These are phyloP conservation scores for Corythornis leucogaster DNA, from an alignment of 2,797 vertebrate species.

Conservation along the genomic window DNA sequence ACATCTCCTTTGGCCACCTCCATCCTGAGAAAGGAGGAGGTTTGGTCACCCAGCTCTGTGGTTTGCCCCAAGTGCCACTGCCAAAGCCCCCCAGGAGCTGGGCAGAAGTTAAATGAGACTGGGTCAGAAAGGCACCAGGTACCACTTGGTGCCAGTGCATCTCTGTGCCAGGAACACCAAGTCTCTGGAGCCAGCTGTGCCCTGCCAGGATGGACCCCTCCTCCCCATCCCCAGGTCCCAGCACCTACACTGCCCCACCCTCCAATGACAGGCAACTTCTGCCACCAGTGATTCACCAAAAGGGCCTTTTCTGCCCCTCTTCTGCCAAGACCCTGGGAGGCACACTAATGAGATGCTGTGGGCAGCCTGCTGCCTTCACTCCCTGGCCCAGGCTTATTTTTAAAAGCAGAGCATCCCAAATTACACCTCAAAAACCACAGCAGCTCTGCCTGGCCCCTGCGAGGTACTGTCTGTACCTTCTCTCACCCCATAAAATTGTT, in stretches of 20 bases:
- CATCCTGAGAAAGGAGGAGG: background rate
- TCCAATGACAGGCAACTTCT: background rate
- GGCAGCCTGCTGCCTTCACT: background rate
- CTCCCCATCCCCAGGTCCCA: accelerated
- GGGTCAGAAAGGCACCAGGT: background rate
- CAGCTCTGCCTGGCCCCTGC: background rate
- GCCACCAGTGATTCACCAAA: background rate
- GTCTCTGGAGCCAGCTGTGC: accelerated
- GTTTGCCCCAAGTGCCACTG: background rate
- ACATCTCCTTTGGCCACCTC: background rate
- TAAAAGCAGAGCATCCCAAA: background rate
- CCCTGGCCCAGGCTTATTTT: background rate
- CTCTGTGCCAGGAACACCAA: background rate
- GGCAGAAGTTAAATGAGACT: accelerated
- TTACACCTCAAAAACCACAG: background rate
- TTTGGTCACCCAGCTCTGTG: accelerated
- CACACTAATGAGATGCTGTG: background rate
- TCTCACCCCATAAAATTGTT: background rate
- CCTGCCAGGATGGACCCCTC: accelerated
- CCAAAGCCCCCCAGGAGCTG: background rate
- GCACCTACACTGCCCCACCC: background rate
- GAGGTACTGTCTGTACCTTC: accelerated
- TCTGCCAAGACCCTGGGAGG: background rate
- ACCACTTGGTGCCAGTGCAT: background rate
- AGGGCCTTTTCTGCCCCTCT: background rate